phyloP scores from a whole-genome alignment of 2,888 invertebrate species.

The Eulithis prunata region DNA sequence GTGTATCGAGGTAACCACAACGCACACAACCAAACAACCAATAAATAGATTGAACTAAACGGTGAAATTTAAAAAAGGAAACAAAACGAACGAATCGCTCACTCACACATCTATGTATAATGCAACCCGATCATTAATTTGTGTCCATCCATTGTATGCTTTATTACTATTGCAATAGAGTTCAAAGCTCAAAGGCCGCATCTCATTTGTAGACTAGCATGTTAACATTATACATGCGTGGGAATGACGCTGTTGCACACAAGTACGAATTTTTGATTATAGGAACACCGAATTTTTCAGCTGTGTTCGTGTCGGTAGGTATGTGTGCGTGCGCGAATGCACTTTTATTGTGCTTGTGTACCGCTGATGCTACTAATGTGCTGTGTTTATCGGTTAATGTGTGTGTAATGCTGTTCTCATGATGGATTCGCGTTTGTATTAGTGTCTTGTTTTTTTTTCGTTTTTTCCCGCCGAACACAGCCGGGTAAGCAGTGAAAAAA shows the following conservation, averaged over 20 bases:
- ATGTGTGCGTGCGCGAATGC: conserved; percentile 65
- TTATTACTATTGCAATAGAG: conserved; percentile 43
- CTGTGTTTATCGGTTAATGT: conserved; percentile 56
- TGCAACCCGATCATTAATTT: conserved; percentile 80
- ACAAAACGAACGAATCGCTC: conserved; percentile 80
- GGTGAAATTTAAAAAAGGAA: conserved; percentile 84
- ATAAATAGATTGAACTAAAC: conserved; percentile 85
- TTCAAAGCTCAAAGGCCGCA: conserved; percentile 46
- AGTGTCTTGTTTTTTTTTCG: conserved; percentile 71
- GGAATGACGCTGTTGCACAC: conserved; percentile 67
- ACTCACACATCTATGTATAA: conserved; percentile 68
- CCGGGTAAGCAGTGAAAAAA: conserved; percentile 78
- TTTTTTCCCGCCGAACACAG: conserved; percentile 60
- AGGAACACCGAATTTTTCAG: conserved; percentile 77
- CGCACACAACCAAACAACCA: conserved; percentile 74
- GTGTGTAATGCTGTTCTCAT: conserved; percentile 73
- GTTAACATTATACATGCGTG: conserved; percentile 75
- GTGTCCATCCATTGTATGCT: conserved; percentile 44
- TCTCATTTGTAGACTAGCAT: conserved; percentile 71
- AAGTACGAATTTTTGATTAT: conserved; percentile 70
- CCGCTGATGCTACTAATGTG: conserved; percentile 50
- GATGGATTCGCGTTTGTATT: conserved; percentile 80
- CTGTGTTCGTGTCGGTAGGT: conserved; percentile 55
- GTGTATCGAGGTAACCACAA: conserved; percentile 60
- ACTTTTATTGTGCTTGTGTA: conserved; percentile 69